These are phyloP conservation scores for Drosophila virilis DNA, from an alignment of 1,140 invertebrate species.

Conservation along the genomic window DNA sequence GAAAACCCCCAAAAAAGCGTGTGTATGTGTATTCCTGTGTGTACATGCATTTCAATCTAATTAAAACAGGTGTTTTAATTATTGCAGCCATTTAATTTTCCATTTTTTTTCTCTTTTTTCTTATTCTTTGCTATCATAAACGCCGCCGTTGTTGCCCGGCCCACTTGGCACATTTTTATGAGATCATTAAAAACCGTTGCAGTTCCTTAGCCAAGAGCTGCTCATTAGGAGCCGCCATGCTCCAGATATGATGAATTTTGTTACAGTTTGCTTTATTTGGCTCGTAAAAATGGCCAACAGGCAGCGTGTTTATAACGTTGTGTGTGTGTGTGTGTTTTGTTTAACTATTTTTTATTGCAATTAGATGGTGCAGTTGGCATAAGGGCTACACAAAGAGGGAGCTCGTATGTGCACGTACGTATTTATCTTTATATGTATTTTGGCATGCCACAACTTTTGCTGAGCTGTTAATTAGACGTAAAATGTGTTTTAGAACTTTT, in stretches of 20 bases:
- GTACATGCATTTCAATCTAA: conserved; percentile 72
- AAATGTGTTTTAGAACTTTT: conserved; percentile 50
- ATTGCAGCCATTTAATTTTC: conserved; percentile 77
- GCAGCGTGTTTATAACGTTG: conserved; percentile 40
- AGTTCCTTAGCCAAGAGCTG: conserved; percentile 59
- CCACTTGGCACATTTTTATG: conserved; percentile 79
- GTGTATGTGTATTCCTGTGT: background rate
- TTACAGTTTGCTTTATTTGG: conserved; percentile 66
- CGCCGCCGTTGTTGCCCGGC: conserved; percentile 31
- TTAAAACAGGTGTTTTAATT: conserved; percentile 83
- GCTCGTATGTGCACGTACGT: background rate
- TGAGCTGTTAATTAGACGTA: conserved; percentile 42
- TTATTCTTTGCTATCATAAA: conserved; percentile 44
- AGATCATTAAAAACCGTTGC: conserved; percentile 75
- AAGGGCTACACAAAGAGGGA: conserved; percentile 4
- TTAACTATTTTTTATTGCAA: conserved; percentile 70
- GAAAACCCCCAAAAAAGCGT: background rate
- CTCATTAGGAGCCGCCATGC: conserved; percentile 70
- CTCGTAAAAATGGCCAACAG: conserved; percentile 64
- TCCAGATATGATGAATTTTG: conserved; percentile 78
- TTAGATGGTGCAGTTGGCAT: conserved; percentile 44
- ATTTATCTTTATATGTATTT: background rate
- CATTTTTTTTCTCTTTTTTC: conserved; percentile 23
- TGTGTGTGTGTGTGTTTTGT: conserved; percentile 49
- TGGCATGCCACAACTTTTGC: conserved; percentile 31